Evolutionary conservation across 2,888 invertebrate genomes (phyloP).

Genomic region (Mylabris sibirica): DNA sequence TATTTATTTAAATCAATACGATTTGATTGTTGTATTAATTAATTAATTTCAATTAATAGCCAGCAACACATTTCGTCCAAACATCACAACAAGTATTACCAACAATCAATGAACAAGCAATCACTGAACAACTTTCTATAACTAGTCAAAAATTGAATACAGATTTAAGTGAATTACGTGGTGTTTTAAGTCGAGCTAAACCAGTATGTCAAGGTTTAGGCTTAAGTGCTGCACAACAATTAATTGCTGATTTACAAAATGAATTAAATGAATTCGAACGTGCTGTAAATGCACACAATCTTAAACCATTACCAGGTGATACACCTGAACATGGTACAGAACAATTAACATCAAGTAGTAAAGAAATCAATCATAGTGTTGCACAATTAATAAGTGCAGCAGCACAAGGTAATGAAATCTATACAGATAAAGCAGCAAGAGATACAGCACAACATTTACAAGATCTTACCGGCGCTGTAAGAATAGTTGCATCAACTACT

Average conservation of each 20-base stretch:
- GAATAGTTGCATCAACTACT: constrained; percentile 80
- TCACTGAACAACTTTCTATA: constrained; percentile 76
- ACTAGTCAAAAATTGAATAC: constrained; percentile 74
- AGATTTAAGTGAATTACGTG: constrained; percentile 60
- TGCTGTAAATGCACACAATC: constrained; percentile 74
- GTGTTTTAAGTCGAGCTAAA: constrained; percentile 58
- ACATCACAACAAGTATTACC: constrained; percentile 84
- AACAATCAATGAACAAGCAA: constrained; percentile 79
- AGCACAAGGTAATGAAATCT: constrained; percentile 80
- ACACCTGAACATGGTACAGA: constrained; percentile 66
- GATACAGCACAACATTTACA: constrained; percentile 81
- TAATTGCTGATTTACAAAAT: constrained; percentile 78
- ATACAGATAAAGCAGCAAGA: constrained; percentile 81
- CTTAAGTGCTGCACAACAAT: constrained; percentile 84
- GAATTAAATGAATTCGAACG: constrained; percentile 84
- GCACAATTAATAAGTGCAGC: constrained; percentile 88
- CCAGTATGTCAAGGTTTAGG: constrained; percentile 81
- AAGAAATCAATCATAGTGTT: constrained; percentile 82
- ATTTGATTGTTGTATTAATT: not conserved
- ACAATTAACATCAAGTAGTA: constrained; percentile 69
- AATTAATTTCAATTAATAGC: constrained; percentile 56
- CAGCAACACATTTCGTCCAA: constrained; percentile 75
- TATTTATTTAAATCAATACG: not conserved
- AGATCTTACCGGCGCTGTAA: constrained; percentile 70
- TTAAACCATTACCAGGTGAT: constrained; percentile 82